phyloP scores from a whole-genome alignment of 1,140 invertebrate species.

The Venustaconcha ellipsiformis region DNA sequence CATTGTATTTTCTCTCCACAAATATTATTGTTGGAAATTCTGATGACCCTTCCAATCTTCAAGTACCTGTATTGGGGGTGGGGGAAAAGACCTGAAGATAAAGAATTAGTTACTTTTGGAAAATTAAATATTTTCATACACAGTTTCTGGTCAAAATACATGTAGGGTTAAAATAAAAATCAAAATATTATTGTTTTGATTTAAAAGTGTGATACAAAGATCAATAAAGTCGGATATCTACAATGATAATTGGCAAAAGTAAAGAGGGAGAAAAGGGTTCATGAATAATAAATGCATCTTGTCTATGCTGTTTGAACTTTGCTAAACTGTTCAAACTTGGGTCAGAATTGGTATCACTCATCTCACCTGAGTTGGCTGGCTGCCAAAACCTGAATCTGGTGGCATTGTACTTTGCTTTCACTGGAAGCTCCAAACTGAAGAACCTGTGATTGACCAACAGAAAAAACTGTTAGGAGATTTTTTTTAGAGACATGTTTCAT shows the following conservation, averaged over 20 bases:
- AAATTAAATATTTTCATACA: too few relatives aligned
- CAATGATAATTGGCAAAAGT: not conserved
- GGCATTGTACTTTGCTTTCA: constrained; percentile 63
- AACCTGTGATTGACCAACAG: constrained; percentile 43
- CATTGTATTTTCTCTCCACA: not conserved
- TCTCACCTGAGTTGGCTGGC: constrained; percentile 64
- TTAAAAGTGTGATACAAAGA: too few relatives aligned
- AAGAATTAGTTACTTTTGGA: too few relatives aligned
- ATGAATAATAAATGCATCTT: not conserved
- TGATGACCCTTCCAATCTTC: too few relatives aligned
- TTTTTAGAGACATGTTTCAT: constrained; percentile 5
- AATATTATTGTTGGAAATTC: too few relatives aligned
- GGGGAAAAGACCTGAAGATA: not conserved
- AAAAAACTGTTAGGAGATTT: constrained; percentile 4
- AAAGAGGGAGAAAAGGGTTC: not conserved
- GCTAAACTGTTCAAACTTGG: too few relatives aligned
- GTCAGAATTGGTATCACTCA: not conserved
- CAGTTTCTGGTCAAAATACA: too few relatives aligned
- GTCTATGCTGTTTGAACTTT: not conserved
- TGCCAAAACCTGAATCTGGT: constrained; percentile 71
- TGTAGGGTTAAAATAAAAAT: too few relatives aligned
- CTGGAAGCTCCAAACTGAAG: constrained; percentile 53
- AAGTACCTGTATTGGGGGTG: not conserved
- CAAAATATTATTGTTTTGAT: too few relatives aligned
- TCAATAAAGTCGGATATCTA: too few relatives aligned